Base-by-base conservation (phyloP, 2,888 invertebrate species). In the Coenonympha arcania region DNA sequence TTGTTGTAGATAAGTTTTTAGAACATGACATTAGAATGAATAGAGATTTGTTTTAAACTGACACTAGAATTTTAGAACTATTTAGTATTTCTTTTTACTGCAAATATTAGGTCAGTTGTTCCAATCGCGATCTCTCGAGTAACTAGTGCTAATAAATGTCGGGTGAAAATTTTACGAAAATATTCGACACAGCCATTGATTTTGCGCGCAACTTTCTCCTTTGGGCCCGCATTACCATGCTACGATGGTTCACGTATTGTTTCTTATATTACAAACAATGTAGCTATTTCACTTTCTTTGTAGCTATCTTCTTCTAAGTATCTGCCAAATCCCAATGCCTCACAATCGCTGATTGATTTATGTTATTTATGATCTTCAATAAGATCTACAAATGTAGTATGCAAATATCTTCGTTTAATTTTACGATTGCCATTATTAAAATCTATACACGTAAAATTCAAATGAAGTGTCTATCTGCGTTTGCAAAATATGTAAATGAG, bases 41-140 rank as follows among this genome's bases (percentile, higher is more conserved):
- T n/a, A n/a, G n/a, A n/a, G n/a, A n/a, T n/a, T n/a, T n/a, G n/a
- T n/a, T n/a, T n/a, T n/a, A n/a, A n/a, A n/a, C n/a, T n/a, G n/a
- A n/a, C n/a, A n/a, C n/a, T n/a, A n/a, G n/a, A n/a, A n/a, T n/a
- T n/a, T n/a, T n/a, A n/a, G n/a, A n/a, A n/a, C n/a, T n/a, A n/a
- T n/a, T n/a, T n/a, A n/a, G n/a, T n/a, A n/a, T n/a, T n/a, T n/a
- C n/a, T n/a, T n/a, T n/a, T n/a, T n/a, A n/a, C n/a, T n/a, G n/a
- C n/a, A n/a, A 31, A 15, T 6, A 18, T 8, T 6, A 18, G 18
- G 8, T 13, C 64, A 59, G 53, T 55, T 57, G 64, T 60, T 66
- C 68, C 50, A 63, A 47, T 37, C 50, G 49, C 59, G 66, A 63
- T 61, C 44, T 48, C 52, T 36, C n/a, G n/a, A n/a, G n/a, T n/a